Conservation (phyloP, 1,140 invertebrate genomes). For the Batillaria attramentaria region DNA sequence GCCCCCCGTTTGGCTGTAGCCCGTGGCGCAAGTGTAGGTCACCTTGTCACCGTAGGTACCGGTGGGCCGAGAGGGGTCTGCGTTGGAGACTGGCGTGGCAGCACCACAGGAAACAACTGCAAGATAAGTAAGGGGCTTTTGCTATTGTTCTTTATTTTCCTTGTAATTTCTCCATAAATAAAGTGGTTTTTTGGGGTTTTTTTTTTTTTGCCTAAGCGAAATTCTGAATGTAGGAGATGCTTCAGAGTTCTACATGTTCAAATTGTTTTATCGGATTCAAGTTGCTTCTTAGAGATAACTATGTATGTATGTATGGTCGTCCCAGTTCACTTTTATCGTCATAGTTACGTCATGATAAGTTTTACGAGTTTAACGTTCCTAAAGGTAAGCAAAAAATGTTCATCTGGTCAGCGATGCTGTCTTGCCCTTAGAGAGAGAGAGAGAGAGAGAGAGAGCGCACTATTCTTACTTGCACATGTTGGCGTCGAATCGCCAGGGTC, state of each 20-base stretch:
- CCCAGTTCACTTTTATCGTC: not conserved
- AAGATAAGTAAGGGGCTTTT: no score
- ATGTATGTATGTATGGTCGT: not conserved
- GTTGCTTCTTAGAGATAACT: not conserved
- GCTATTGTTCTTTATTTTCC: not conserved
- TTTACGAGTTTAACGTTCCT: not conserved
- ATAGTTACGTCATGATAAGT: not conserved
- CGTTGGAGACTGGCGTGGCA: not conserved
- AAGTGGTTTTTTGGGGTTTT: no score
- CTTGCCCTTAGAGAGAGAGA: no score
- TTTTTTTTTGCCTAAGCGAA: not conserved
- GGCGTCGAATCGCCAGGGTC: not conserved
- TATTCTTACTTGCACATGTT: constrained; percentile 1
- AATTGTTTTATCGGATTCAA: not conserved
- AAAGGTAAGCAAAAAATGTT: no score
- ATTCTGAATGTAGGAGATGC: not conserved
- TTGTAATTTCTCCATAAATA: not conserved
- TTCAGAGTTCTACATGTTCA: not conserved
- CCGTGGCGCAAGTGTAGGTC: constrained; percentile 3
- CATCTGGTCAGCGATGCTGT: no score
- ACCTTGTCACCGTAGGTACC: constrained; percentile 3
- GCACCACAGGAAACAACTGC: no score
- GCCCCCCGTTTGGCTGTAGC: constrained; percentile 11
- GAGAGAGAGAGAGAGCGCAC: not conserved
- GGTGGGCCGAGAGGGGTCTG: not conserved